Evolutionary conservation across 2,888 invertebrate species (phyloP), one percentile per base, ranked within the genome.

Genomic region (Euzophera pinguis): DNA sequence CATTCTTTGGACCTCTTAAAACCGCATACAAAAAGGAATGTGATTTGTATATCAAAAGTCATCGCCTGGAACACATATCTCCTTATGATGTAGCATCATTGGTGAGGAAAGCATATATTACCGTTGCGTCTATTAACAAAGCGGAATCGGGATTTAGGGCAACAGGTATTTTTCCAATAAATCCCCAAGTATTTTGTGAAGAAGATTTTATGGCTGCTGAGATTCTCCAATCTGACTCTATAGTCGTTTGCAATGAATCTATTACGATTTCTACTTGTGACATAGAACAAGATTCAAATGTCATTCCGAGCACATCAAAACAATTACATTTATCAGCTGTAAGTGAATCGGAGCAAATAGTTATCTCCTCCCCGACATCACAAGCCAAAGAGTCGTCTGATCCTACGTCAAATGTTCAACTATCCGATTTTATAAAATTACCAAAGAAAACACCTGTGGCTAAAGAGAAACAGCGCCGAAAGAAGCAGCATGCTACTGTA

Each of bases 401-500:
- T 29, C 29, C 29, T 29, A 29, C 29, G 6, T 39, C 8, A 16
- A 7, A 41, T 41, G 41, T 41, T 41, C 16, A 14, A 39, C 9
- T 39, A 7, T 39, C 12, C 3, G 48, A 61, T 61, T 62, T 65
- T 53, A 64, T 63, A 8, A 54, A 61, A 27, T 34, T 60, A 42
- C 61, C 59, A 34, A 53, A 64, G 57, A 64, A 64, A 58, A 12
- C 59, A 60, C 6, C 56, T 59, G 53, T 60, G 53, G 48, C 58
- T 49, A 62, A 62, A 7, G 60, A 56, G 59, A 66, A 7, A 32
- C 32, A 32, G 7, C 4, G 32, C 1, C 3, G 32, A 61, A 63
- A 60, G 51, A 67, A 71, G 57, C 73, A 69, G 53, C 67, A 70
- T 37, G 65, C 68, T 32, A 66, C 62, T 43, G 61, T 69, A 58